Evolutionary conservation across 1,140 invertebrate genomes (phyloP), one percentile per base, ranked within the genome.

Genomic region (Drosophila yakuba): DNA sequence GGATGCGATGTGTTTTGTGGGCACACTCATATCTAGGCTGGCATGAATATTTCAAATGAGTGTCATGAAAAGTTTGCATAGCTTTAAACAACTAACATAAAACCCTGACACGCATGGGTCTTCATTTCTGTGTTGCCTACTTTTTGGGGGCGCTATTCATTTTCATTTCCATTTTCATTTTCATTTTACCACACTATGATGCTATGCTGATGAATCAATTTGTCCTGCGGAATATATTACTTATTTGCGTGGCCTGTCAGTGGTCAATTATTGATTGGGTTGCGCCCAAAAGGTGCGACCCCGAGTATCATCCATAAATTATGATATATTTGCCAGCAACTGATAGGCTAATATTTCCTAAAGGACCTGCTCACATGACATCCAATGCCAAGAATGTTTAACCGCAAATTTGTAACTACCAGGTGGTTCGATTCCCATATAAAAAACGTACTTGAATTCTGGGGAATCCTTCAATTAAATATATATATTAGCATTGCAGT

Each of bases 221-320:
- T 68, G 64, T 45, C 64, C 59, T 12, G 39, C 38, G 25, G 67
- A 68, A 68, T 68, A 55, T 77, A 84, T 81, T 74, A 43, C 62
- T 61, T 74, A 64, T 81, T 84, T 63, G 82, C 82, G 83, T 85
- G 81, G 63, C 47, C 59, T 55, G 44, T 71, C 64, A 36, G 64
- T 45, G 36, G 47, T 50, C 56, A 63, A 76, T 80, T 68, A 73
- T 80, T 85, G 73, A 73, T 74, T 74, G 60, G 50, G 58, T 44
- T 54, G 25, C 23, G 20, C 71, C 71, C 36, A 25, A 15, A 47
- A 36, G 67, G 66, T 38, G 68, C 66, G 68, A 58, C 52, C 52
- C 28, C 11, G 50, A 56, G 41, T 48, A 32, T 23, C 58, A 57
- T 74, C 28, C 60, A 74, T 74, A 74, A 74, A 74, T 74, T 64